Evolutionary conservation across 2,888 invertebrate species (phyloP).

Genomic region (Drosophila anceps): DNA sequence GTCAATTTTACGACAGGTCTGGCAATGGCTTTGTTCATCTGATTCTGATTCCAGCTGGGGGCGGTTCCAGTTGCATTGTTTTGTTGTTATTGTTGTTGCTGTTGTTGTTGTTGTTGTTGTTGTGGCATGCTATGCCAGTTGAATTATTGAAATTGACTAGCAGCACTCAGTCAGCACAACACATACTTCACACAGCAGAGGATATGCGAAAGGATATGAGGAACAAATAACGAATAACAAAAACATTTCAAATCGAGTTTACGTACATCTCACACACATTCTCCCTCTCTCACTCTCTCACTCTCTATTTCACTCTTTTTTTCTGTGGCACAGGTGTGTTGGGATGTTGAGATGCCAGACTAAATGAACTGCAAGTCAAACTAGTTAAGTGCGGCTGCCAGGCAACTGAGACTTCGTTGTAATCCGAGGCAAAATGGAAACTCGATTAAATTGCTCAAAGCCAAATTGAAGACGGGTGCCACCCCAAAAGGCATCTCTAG

Average conservation of each 20-base stretch:
- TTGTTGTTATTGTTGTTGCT: conserved; percentile 16
- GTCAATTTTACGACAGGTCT: conserved; percentile 47
- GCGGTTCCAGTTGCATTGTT: conserved; percentile 20
- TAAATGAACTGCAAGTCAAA: conserved; percentile 74
- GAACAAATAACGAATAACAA: conserved; percentile 48
- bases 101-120: neutral
- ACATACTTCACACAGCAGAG: conserved; percentile 9
- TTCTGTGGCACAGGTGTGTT: conserved; percentile 23
- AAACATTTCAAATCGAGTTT: conserved; percentile 54
- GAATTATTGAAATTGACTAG: conserved; percentile 74
- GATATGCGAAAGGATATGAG: conserved; percentile 21
- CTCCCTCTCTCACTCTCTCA: conserved; percentile 20
- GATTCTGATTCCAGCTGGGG: neutral
- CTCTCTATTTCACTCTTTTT: conserved; percentile 11
- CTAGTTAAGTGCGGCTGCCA: conserved; percentile 70
- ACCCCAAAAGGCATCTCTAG: conserved; percentile 36
- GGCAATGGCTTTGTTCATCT: conserved; percentile 50
- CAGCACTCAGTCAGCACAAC: conserved; percentile 54
- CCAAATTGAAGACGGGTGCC: conserved; percentile 62
- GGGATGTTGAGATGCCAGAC: conserved; percentile 63
- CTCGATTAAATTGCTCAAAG: conserved; percentile 73
- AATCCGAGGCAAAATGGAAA: conserved; percentile 60
- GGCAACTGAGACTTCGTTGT: conserved; percentile 43
- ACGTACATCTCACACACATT: neutral
- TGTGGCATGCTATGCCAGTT: conserved; percentile 37